Percentiles rank a stretch among this genome's conserved stretches.
Evolutionary conservation across 2,113 vertebrate genomes (phyloP).

Genomic region (Ophthalmolycus amberensis): DNA sequence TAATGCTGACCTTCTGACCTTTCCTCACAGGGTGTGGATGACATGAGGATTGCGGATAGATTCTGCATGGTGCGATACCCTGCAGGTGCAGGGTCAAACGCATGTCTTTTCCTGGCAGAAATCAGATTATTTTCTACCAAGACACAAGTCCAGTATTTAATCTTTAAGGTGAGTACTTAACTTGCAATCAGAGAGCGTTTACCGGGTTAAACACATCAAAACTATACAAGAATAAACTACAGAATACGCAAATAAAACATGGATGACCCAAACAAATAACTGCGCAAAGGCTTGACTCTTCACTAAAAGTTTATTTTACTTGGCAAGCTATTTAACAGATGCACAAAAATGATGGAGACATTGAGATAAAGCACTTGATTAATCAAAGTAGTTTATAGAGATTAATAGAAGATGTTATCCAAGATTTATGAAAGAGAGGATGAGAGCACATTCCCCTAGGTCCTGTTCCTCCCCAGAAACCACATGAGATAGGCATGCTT

Average conservation of each 20-base stretch:
- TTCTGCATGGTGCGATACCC: conserved; percentile 22
- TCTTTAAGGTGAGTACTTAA: conserved; percentile 19
- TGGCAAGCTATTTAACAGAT: conserved; percentile 45
- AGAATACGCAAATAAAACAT: neutral
- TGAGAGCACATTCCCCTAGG: conserved; percentile 41
- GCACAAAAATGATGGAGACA: conserved; percentile 33
- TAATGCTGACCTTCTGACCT: conserved; percentile 50
- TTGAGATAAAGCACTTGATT: conserved; percentile 41
- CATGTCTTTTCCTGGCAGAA: conserved; percentile 14
- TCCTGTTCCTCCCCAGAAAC: conserved; percentile 39
- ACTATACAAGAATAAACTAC: neutral
- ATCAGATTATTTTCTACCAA: conserved; percentile 6
- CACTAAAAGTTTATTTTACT: conserved; percentile 64
- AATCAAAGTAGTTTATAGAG: conserved; percentile 54
- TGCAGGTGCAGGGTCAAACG: conserved; percentile 7
- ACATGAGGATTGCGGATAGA: conserved; percentile 28
- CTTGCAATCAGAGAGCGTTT: neutral
- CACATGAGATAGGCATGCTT: conserved; percentile 32
- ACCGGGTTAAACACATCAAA: conserved; percentile 14
- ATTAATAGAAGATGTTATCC: conserved; percentile 48
- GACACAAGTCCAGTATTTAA: conserved; percentile 3
- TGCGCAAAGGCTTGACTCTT: conserved; percentile 16
- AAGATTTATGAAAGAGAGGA: conserved; percentile 52
- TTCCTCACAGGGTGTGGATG: conserved; percentile 47
- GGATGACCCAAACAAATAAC: conserved; percentile 8